Evolutionary conservation across 2,888 invertebrate species (phyloP), one percentile per base, ranked within the genome.

Genomic region (Erebia aethiops): DNA sequence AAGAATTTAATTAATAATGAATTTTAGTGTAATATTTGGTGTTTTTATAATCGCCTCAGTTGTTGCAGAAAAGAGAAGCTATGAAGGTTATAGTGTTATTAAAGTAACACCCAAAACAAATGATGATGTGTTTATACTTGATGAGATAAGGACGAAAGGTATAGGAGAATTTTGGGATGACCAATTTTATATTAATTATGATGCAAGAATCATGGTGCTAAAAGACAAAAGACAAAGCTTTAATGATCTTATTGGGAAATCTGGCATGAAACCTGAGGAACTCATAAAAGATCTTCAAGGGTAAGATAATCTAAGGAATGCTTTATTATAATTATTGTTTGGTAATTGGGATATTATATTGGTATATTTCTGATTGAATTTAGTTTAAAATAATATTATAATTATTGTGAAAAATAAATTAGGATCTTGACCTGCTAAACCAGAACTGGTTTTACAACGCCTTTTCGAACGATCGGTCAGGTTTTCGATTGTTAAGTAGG

Each of bases 51-150:
- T 78, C 73, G 18, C 79, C 10, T 11, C 73, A 52, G 16, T 75
- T 46, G 69, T 74, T 13, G n/a, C 72, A 52, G 75, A 74, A 67
- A 78, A 77, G 46, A 83, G 77, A 75, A 85, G 83, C 60, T 96
- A 94, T 77, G 91, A 95, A 70, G 94, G 95, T 21, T 95, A 95
- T 76, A 94, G 94, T 76, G 92, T 96, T 5, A 95, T 94, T 75
- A 91, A 94, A 79, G 84, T 95, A 1, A 82, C 84, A 2, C 95
- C 95, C 0, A 85, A 86, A 71, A 90, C 87, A 18, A 79, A 84
- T 3, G 82, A 87, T 13, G 94, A 95, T 69, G 80, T 95, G 61
- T 80, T 85, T n/a, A 79, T 87, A 18, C 79, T 95, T 9, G 82
- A 88, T 75, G 77, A 87, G 13, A 76, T 95, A 52, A 88, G 93